Conservation (phyloP, 2,113 vertebrate genomes). For the Promerops cafer region DNA sequence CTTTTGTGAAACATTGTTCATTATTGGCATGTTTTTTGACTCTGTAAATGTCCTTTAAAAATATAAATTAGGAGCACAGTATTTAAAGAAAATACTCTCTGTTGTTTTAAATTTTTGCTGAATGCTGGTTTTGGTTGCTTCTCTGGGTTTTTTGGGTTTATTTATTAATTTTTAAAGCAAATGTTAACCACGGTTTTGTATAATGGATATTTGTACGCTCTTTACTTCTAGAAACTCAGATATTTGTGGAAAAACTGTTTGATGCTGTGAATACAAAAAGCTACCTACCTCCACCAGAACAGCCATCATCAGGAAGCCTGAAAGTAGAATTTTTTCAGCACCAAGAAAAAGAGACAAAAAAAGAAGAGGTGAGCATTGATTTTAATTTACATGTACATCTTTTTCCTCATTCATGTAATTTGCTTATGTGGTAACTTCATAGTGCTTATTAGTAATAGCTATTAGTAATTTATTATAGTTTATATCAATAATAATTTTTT, state of each 20-base stretch:
- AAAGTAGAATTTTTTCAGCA: constrained; percentile 83
- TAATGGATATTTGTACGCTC: not conserved
- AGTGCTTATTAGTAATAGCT: not conserved
- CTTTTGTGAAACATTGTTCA: not conserved
- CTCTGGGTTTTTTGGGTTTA: not conserved
- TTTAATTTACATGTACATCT: not conserved
- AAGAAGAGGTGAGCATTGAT: constrained; percentile 77
- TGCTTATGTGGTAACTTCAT: not conserved
- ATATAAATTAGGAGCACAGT: not conserved
- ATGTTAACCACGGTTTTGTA: not conserved
- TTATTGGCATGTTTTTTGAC: not conserved
- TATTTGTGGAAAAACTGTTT: constrained; percentile 97
- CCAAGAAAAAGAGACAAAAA: constrained; percentile 89
- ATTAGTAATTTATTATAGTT: not conserved
- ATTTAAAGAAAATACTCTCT: not conserved
- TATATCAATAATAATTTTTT: not conserved
- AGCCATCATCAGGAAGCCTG: constrained; percentile 74
- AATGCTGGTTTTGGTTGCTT: not conserved
- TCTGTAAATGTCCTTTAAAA: not conserved
- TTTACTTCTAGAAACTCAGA: constrained; percentile 87
- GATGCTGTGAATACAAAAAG: constrained; percentile 95
- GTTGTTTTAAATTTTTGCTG: not conserved
- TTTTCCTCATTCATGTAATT: not conserved
- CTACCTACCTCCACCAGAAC: constrained; percentile 91
- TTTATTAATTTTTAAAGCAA: not conserved